phyloP scores from a whole-genome alignment of 2,113 vertebrate genomes.

The Odocoileus virginianus region DNA sequence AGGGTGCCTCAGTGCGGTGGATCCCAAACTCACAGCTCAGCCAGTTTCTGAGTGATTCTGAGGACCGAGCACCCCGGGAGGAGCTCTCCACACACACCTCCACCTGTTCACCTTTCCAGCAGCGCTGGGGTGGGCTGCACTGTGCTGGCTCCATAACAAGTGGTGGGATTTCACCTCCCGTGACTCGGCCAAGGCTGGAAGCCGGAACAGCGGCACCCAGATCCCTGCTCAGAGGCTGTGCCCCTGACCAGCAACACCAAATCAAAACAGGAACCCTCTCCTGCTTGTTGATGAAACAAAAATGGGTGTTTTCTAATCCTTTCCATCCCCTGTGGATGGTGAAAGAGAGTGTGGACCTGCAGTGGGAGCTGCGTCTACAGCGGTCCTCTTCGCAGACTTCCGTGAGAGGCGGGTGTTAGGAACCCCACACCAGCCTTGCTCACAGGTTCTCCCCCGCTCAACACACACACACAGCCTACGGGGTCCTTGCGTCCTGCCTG shows the following conservation, averaged over 20 bases:
- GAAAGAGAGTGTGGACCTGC: rapidly evolving
- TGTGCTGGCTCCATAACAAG: rapidly evolving
- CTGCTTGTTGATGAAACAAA: background rate
- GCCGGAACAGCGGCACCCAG: rapidly evolving
- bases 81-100: rapidly evolving
- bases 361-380: rapidly evolving
- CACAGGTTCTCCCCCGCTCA: rapidly evolving
- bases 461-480: background rate
- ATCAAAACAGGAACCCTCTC: background rate
- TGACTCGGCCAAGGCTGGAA: rapidly evolving
- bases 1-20: no score
- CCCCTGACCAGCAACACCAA: background rate
- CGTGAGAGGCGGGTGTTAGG: rapidly evolving
- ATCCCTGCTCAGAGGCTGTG: background rate
- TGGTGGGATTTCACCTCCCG: rapidly evolving
- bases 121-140: background rate
- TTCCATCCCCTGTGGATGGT: background rate
- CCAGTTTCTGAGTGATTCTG: background rate
- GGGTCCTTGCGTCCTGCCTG: rapidly evolving
- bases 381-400: background rate
- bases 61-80: rapidly evolving
- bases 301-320: no score
- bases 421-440: background rate
- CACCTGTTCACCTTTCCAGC: background rate
- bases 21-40: background rate